Base-by-base conservation (phyloP, 2,888 invertebrate species). In the Drosophila prolongata region DNA sequence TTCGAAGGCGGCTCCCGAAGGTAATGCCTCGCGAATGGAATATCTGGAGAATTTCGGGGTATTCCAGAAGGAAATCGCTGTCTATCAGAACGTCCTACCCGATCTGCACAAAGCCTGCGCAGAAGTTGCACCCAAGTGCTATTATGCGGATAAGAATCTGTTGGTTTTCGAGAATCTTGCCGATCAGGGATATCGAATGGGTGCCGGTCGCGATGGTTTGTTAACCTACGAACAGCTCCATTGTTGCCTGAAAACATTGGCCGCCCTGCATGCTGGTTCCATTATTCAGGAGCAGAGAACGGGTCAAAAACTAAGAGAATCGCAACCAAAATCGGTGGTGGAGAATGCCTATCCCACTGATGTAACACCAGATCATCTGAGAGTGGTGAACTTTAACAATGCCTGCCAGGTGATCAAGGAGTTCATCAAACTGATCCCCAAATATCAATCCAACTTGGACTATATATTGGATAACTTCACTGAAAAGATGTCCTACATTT, bases 1-100 rank as follows among this genome's bases (percentile, higher is more conserved):
- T 80, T 91, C 94, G 0, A 95, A 95, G 89, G 93, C 93, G 8
- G 90, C 94, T 57, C 95, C 95, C 0, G 91, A 91, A 62, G 93
- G 92, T 13, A 92, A 94, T 52, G 86, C 91, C 11, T 79, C 91
- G 0, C 94, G 93, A 80, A 93, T 93, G 77, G 93, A 92, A 10
- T 93, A 94, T 73, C 77, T 94, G 1, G 90, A 92, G 46, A 89
- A 92, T 27, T 91, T 93, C 64, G 93, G 93, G 0, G 93, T 93
- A 0, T 94, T 94, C 70, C 87, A 91, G 27, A 93, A 94, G 46
- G 94, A 94, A 82, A 91, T 92, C 3, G 76, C 77, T 0, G 92
- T 94, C 40, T 94, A 93, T 71, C 86, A 89, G 34, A 79, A 92
- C 64, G 83, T 94, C 14, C 73, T 93, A 55, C 93, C 93, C 0